Evolutionary conservation across 2,888 invertebrate species (phyloP), one percentile per base, ranked within the genome.

Genomic region (Ectropis crepuscularia): DNA sequence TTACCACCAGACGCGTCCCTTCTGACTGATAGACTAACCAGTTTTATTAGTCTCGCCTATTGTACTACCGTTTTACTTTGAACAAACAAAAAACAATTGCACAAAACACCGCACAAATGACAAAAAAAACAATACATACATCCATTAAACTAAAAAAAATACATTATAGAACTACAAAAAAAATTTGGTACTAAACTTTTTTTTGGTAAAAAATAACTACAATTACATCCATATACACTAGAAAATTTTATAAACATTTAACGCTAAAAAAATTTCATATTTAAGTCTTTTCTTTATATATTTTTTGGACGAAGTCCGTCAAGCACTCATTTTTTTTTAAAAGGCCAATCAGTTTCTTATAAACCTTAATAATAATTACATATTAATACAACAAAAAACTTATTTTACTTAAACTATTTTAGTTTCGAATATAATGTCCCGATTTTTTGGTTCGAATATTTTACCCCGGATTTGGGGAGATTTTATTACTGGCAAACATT

Each of bases 271-370:
- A 87, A 85, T 89, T 90, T 88, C 81, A 84, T 84, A 81, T 67
- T 88, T 76, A 91, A 91, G 91, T 91, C 92, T 91, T 92, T 91
- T 90, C 83, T 77, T 84, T 57, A 60, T 41, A 59, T 60, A 69
- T 67, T 76, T 74, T 74, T 76, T 83, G 91, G 92, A 91, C 91
- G 86, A 73, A 75, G 91, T 90, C 90, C 92, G 72, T 72, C 85
- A 88, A 91, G 90, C 92, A 91, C 92, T 82, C 89, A 67, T 79
- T 81, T 85, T 84, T 81, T 68, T 62, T 53, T 54, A 66, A 85
- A 91, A 90, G 91, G 90, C 90, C 89, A 89, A 89, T 88, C 74
- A 72, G 73, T 83, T 81, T 72, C 74, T 74, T 68, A 69, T 70
- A 65, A 72, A 66, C 48, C 64, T 70, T 68, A 71, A 70, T 68